Percentiles rank a stretch among this genome's conserved stretches.
Evolutionary conservation across 2,888 invertebrate species (phyloP).

Genomic region (Andrena haemorrhoa): DNA sequence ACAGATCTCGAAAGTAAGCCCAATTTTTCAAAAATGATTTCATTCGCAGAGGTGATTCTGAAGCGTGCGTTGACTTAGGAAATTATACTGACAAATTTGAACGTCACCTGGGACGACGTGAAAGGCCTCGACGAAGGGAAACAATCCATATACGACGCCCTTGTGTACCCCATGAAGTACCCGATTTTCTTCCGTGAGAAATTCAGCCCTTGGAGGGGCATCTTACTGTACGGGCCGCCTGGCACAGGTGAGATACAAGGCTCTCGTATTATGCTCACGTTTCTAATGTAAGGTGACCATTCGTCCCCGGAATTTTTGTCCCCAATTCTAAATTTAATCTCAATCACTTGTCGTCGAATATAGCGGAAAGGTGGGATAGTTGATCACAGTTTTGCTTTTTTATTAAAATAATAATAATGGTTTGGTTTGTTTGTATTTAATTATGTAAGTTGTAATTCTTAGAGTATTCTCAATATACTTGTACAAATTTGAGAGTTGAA

Average conservation of each 20-base stretch:
- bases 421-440: too few relatives aligned
- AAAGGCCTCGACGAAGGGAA: slow-evolving; percentile 92
- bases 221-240: slow-evolving; percentile 90
- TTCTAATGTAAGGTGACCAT: background rate
- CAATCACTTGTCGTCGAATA: too few relatives aligned
- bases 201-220: slow-evolving; percentile 92
- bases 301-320: too few relatives aligned
- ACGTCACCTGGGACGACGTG: slow-evolving; percentile 93
- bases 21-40: background rate
- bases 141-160: slow-evolving; percentile 93
- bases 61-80: slow-evolving; percentile 84
- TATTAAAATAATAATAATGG: too few relatives aligned
- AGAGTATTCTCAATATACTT: too few relatives aligned
- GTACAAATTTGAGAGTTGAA: too few relatives aligned
- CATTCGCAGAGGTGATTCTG: background rate
- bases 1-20: slow-evolving; percentile 87
- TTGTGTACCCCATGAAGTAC: slow-evolving; percentile 92
- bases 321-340: too few relatives aligned
- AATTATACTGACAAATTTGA: slow-evolving; percentile 88
- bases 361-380: too few relatives aligned
- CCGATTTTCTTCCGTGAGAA: slow-evolving; percentile 90
- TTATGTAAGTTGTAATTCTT: too few relatives aligned
- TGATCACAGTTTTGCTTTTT: too few relatives aligned
- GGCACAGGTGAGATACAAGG: slow-evolving; percentile 88
- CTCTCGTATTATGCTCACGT: background rate